phyloP scores from a whole-genome alignment of 2,113 vertebrate species.

The Rana temporaria region DNA sequence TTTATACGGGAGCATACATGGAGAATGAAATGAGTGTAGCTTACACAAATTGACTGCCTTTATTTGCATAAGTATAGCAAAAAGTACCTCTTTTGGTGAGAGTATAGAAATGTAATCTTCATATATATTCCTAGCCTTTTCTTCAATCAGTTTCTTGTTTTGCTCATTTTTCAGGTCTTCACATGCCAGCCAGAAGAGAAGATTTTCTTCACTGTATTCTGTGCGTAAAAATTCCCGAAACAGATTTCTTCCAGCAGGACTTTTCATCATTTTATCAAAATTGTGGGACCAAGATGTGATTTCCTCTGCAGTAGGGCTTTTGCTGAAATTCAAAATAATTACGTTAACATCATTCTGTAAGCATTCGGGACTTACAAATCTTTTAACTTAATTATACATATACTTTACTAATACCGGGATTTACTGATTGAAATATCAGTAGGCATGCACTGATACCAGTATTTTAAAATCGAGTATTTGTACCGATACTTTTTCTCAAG shows the following conservation, averaged over 20 bases:
- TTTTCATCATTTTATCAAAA: constrained; percentile 98
- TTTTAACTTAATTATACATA: no score
- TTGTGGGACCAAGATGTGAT: constrained; percentile 94
- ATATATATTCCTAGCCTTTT: constrained; percentile 94
- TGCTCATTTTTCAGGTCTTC: constrained; percentile 95
- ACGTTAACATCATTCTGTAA: neutral
- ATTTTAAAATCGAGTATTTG: no score
- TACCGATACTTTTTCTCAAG: no score
- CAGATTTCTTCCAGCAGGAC: constrained; percentile 87
- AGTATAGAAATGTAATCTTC: constrained; percentile 98
- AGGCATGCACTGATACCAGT: no score
- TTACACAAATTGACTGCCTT: no score
- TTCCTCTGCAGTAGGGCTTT: constrained; percentile 88
- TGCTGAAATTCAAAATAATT: constrained; percentile 64
- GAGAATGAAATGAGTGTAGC: no score
- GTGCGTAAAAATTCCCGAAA: constrained; percentile 95
- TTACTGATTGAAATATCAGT: no score
- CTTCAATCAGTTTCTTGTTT: constrained; percentile 82
- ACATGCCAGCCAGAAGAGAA: constrained; percentile 97
- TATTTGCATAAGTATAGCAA: neutral
- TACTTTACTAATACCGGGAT: no score
- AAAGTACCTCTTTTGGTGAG: constrained; percentile 95
- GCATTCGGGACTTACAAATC: neutral
- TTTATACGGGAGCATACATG: no score
- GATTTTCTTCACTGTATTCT: constrained; percentile 98